These are phyloP conservation scores for Aphelinus certus DNA, from an alignment of 1,140 invertebrate genomes.

Conservation along the genomic window DNA sequence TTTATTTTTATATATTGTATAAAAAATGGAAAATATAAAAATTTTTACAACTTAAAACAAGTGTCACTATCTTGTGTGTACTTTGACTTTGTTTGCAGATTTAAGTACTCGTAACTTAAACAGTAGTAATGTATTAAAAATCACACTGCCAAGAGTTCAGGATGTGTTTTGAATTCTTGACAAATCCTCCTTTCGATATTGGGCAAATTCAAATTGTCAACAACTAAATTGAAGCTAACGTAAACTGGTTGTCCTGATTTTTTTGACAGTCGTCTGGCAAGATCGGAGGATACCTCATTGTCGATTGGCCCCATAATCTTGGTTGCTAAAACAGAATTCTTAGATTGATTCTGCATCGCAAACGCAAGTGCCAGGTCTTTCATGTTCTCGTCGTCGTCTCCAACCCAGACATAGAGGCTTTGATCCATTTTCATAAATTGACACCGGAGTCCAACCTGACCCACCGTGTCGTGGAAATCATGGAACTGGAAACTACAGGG, in stretches of 20 bases:
- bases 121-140: not conserved
- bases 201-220: conserved; percentile 49
- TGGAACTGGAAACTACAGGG: conserved; percentile 57
- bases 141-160: conserved; percentile 44
- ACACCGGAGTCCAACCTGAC: conserved; percentile 54
- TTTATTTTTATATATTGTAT: conserved; percentile 33
- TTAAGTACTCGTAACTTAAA: not conserved
- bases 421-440: conserved; percentile 60
- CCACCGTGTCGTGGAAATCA: conserved; percentile 50
- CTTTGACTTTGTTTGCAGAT: not conserved
- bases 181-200: conserved; percentile 56
- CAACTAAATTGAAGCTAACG: conserved; percentile 60
- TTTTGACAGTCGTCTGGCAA: conserved; percentile 58
- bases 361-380: conserved; percentile 58
- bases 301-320: conserved; percentile 57
- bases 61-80: not conserved
- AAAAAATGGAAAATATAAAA: conserved; percentile 28
- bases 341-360: conserved; percentile 48
- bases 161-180: conserved; percentile 53
- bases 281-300: conserved; percentile 52
- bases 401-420: conserved; percentile 60
- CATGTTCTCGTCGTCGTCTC: conserved; percentile 52
- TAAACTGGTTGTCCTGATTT: conserved; percentile 59
- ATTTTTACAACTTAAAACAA: conserved; percentile 18
- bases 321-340: conserved; percentile 53